A percentile compares a stretch with the other conserved stretches of the same genome.
phyloP scores from a whole-genome alignment of 2,797 vertebrate species.

The Gambelia wislizenii region DNA sequence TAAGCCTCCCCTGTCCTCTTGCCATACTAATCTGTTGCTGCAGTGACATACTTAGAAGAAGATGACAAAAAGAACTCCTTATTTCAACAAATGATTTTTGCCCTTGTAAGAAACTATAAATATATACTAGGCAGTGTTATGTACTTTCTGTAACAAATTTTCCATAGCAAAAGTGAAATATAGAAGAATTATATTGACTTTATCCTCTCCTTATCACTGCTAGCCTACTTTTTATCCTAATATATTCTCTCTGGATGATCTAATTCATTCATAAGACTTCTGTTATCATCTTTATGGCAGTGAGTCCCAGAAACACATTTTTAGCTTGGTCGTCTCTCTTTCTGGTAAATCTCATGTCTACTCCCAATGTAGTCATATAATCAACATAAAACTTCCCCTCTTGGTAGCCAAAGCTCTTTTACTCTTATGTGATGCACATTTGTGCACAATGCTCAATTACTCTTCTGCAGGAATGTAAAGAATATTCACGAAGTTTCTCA shows the following conservation, averaged over 20 bases:
- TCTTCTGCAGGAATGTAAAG: background rate
- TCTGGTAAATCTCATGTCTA: background rate
- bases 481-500: no score
- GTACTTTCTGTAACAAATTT: background rate
- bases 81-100: constrained; percentile 23
- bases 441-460: no score
- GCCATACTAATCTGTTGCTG: background rate
- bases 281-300: background rate
- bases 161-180: background rate
- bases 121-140: background rate
- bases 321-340: background rate
- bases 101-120: constrained; percentile 5
- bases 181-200: background rate
- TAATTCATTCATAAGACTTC: background rate
- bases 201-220: background rate
- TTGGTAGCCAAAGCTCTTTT: background rate
- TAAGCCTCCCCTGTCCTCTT: constrained; percentile 1
- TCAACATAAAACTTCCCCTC: background rate
- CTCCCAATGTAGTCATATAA: no score
- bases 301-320: background rate
- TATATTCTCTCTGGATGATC: background rate
- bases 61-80: constrained; percentile 19
- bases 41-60: constrained; percentile 6
- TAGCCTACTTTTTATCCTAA: background rate
- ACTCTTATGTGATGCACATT: no score